Percentiles rank a stretch among this genome's conserved stretches.
Conservation (phyloP, 2,113 vertebrate species). For the Caranx ignobilis region DNA sequence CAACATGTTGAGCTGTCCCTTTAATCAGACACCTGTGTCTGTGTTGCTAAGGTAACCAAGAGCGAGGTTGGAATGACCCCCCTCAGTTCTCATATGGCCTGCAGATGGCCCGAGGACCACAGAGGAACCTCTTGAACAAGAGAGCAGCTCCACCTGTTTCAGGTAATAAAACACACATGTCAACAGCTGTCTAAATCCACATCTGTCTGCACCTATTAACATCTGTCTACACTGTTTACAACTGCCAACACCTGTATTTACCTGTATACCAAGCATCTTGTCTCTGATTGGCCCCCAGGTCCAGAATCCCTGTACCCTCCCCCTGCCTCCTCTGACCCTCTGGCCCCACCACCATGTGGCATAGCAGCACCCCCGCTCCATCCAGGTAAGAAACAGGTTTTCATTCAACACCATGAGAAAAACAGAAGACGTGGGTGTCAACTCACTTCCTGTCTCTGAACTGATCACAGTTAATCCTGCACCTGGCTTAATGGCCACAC, state of each 20-base stretch:
- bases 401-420: neutral
- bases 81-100: conserved; percentile 94
- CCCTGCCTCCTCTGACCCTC: conserved; percentile 64
- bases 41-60: conserved; percentile 87
- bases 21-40: neutral
- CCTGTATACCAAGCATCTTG: neutral
- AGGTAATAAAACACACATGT: conserved; percentile 33
- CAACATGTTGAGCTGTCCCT: neutral
- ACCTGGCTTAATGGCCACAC: conserved; percentile 9
- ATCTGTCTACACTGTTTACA: neutral
- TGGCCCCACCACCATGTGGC: conserved; percentile 74
- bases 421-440: neutral
- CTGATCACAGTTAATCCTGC: conserved; percentile 40
- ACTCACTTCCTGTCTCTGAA: neutral
- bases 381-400: conserved; percentile 30
- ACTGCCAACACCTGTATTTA: no score
- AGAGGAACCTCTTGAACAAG: conserved; percentile 83
- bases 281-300: conserved; percentile 56
- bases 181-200: neutral
- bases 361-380: conserved; percentile 44
- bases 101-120: conserved; percentile 83
- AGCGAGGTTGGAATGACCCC: conserved; percentile 96
- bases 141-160: conserved; percentile 78
- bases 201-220: neutral
- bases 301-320: conserved; percentile 23